A percentile compares a stretch with the other conserved stretches of the same genome.
Conservation (phyloP, 2,113 vertebrate species). For the Tenrec ecaudatus region DNA sequence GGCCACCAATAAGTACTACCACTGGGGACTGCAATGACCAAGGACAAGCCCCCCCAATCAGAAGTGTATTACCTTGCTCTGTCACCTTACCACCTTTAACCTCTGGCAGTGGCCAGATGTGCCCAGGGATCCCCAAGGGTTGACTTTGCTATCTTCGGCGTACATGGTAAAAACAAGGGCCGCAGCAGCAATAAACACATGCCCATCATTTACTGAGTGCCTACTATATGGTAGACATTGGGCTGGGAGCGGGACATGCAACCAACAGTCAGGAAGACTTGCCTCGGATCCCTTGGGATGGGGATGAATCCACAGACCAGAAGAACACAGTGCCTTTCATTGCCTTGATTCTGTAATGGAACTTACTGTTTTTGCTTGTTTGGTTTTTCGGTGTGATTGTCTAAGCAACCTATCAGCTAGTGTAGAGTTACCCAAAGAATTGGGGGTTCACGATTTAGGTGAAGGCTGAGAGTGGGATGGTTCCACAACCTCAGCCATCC, state of each 20-base stretch:
- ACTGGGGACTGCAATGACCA: neutral
- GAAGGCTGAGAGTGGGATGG: neutral
- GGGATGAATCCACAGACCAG: neutral
- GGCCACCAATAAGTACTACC: neutral
- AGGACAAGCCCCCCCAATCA: neutral
- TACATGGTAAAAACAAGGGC: constrained; percentile 23
- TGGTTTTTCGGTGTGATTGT: neutral
- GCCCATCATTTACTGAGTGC: neutral
- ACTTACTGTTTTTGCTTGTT: neutral
- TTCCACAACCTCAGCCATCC: neutral
- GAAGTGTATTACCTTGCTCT: neutral
- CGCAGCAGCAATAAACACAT: neutral
- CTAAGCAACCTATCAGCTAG: neutral
- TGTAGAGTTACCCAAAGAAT: constrained; percentile 5
- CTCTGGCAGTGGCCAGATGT: neutral
- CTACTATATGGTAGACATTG: neutral
- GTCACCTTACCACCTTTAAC: neutral
- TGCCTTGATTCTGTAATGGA: neutral
- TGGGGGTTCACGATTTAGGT: neutral
- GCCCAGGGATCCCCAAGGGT: neutral
- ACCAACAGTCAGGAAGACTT: neutral
- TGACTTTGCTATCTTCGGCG: neutral
- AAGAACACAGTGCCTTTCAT: neutral
- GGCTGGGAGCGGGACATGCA: neutral
- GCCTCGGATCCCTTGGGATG: neutral